phyloP scores from a whole-genome alignment of 2,797 vertebrate species.

The Anomalospiza imberbis region DNA sequence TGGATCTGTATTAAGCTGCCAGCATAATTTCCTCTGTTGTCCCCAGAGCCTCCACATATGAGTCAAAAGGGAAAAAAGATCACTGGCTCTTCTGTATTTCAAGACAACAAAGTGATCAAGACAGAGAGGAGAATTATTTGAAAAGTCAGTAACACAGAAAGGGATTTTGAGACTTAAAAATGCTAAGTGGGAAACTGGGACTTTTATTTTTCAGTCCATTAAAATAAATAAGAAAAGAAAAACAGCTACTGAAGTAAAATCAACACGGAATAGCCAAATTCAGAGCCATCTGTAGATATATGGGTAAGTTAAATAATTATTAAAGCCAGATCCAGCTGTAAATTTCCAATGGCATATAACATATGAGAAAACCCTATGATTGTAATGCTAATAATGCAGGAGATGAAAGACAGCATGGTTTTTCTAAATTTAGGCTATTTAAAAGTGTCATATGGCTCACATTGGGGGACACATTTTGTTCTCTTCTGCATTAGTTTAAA shows the following conservation, averaged over 20 bases:
- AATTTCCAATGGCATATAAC: background rate
- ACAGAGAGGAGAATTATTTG: background rate
- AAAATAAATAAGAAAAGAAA: too few relatives aligned
- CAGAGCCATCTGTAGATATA: background rate
- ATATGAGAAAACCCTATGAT: background rate
- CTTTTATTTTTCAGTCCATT: background rate
- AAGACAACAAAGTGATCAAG: background rate
- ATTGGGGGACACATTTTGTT: background rate
- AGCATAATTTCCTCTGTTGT: conserved; percentile 11
- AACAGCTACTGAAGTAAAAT: background rate
- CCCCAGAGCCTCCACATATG: background rate
- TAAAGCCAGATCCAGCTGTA: background rate
- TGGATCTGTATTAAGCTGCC: conserved; percentile 7
- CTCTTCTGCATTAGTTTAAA: background rate
- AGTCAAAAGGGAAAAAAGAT: background rate
- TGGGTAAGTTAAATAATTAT: background rate
- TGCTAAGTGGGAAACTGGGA: background rate
- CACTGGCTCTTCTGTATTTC: background rate
- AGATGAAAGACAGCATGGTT: background rate
- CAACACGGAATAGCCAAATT: background rate
- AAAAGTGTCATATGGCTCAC: background rate
- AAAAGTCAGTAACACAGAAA: background rate
- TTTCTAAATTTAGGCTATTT: background rate
- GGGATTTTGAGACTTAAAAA: background rate
- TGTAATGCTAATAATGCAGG: background rate